Conservation (phyloP, 2,888 invertebrate species). For the Melanophora roralis region DNA sequence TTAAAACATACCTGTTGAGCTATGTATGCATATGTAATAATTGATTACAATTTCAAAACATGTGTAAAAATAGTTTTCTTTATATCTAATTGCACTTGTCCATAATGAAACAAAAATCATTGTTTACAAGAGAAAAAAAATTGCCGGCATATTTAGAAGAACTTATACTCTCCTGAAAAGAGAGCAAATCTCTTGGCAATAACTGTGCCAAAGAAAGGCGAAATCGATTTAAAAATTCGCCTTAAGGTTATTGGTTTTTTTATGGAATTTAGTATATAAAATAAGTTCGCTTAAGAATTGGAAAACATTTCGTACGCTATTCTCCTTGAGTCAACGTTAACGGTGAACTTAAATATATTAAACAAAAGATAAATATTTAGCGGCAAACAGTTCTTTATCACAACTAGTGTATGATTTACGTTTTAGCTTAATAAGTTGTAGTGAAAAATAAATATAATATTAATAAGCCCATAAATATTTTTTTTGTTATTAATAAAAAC, state of each 20-base stretch:
- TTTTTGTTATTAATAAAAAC: neutral
- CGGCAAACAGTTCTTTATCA: neutral
- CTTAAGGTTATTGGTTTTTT: slow-evolving; percentile 38
- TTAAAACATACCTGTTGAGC: no score
- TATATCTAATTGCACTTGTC: no score
- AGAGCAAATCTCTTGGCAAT: neutral
- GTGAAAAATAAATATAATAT: no score
- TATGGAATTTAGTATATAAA: slow-evolving; percentile 52
- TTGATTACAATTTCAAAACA: no score
- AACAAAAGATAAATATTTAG: slow-evolving; percentile 5
- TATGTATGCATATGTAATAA: no score
- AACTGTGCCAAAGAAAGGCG: slow-evolving; percentile 19
- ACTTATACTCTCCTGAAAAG: neutral
- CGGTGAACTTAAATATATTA: neutral
- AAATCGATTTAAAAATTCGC: slow-evolving; percentile 38
- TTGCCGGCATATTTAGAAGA: neutral
- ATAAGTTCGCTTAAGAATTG: slow-evolving; percentile 44
- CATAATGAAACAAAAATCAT: neutral
- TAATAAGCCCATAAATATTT: neutral
- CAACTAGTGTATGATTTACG: slow-evolving; percentile 17
- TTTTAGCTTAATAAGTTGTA: neutral
- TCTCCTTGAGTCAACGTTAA: slow-evolving; percentile 44
- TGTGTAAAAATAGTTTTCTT: no score
- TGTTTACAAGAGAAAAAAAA: slow-evolving; percentile 38
- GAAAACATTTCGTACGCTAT: slow-evolving; percentile 47